A percentile compares a stretch with the other conserved stretches of the same genome.
These are phyloP conservation scores for Jordanella pulchra DNA, from an alignment of 2,797 vertebrate genomes.

Conservation along the genomic window DNA sequence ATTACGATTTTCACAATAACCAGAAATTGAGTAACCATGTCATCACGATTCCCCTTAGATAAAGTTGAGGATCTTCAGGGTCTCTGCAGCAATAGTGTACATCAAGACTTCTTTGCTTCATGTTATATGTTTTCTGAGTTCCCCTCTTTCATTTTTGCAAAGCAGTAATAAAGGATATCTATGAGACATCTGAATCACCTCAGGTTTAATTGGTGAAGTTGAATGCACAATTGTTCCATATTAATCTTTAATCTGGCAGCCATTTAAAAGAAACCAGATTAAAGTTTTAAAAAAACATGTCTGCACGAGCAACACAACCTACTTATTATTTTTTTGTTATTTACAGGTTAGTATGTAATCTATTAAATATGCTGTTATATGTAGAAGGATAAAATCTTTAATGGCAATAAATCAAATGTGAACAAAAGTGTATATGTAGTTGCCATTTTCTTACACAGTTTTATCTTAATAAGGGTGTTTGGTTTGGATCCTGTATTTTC, in stretches of 20 bases:
- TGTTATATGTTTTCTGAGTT: conserved; percentile 35
- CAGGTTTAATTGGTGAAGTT: conserved; percentile 65
- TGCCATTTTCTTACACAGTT: neutral
- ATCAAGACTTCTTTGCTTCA: conserved; percentile 44
- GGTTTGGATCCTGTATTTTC: neutral
- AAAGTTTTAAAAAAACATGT: conserved; percentile 8
- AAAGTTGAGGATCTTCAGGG: neutral
- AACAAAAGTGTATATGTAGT: neutral
- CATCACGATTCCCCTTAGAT: conserved; percentile 34
- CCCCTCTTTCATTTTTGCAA: conserved; percentile 34
- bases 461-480: neutral
- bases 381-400: neutral
- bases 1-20: neutral
- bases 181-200: conserved; percentile 50
- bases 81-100: neutral
- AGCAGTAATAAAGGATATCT: conserved; percentile 47
- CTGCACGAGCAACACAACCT: too few relatives aligned
- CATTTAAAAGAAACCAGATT: conserved; percentile 27
- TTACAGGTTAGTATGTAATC: too few relatives aligned
- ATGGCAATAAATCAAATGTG: neutral
- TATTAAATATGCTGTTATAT: neutral
- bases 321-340: too few relatives aligned
- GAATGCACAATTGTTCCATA: conserved; percentile 22
- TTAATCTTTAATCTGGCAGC: conserved; percentile 33
- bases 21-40: conserved; percentile 28